Base-by-base conservation (phyloP, 2,888 invertebrate species). In the Venusia cambrica region DNA sequence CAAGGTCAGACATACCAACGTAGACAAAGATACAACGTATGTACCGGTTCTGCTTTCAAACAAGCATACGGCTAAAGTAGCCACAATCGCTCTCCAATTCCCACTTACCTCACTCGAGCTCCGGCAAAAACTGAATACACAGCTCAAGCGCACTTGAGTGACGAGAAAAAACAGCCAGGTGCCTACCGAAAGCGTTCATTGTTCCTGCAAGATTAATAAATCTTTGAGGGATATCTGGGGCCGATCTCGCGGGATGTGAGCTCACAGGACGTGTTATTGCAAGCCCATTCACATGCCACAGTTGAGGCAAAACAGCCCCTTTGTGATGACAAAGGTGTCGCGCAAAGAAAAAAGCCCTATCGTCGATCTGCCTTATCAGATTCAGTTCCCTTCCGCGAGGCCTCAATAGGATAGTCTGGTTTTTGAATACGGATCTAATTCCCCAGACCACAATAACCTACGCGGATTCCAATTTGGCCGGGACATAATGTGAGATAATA, bases 311-410 rank as follows among this genome's bases (percentile, higher is more conserved):
- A 83, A 85, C 83, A 85, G 80, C 66, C 73, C 75, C 68, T 84
- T 87, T 87, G 85, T 87, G 72, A 79, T 84, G 83, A 84, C 85
- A 84, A 87, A 87, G 84, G 85, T 87, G 85, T 85, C 84, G 83
- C 73, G 76, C 68, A 75, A 84, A 84, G 85, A 83, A 85, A 85
- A 85, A 83, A 78, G 68, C 75, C 75, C 73, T 84, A 87, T 87
- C 85, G 73, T 69, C 77, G 79, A 85, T 85, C 83, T 75, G 50
- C 78, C 81, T 87, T 87, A 85, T 87, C 85, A 83, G 85, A 85
- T 84, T 71, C 73, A 71, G 81, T 79, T 83, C 83, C 85, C 84
- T 83, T 84, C 80, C 80, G 77, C 78, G 69, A 75, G 81, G 73
- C 77, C 85, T 85, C 83, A 83, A 87, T 87, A 83, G 78, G 73